Conservation (phyloP, 2,888 invertebrate genomes). For the Vesta saturnalis region DNA sequence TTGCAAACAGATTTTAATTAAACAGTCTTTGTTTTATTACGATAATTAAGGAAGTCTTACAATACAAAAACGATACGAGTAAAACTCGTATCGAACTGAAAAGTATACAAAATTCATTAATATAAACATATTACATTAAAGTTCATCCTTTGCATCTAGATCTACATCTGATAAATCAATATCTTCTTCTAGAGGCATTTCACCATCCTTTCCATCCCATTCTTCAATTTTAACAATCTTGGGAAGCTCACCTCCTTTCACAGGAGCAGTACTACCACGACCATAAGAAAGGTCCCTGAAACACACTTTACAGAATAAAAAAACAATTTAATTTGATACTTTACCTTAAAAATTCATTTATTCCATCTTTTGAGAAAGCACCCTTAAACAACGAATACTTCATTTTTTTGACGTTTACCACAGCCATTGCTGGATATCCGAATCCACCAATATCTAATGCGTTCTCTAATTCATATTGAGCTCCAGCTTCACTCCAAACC, state of each 20-base stretch:
- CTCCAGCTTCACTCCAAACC: slow-evolving; percentile 95
- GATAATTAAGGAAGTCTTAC: slow-evolving; percentile 21
- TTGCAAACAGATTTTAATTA: too few species aligned
- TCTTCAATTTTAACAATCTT: slow-evolving; percentile 72
- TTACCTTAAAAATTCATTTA: slow-evolving; percentile 90
- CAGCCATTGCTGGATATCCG: slow-evolving; percentile 98
- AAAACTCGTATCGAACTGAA: too few species aligned
- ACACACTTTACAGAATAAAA: not conserved
- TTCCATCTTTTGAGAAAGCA: slow-evolving; percentile 93
- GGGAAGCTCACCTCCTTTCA: slow-evolving; percentile 86
- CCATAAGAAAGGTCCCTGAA: not conserved
- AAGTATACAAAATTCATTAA: too few species aligned
- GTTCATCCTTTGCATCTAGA: slow-evolving; percentile 82
- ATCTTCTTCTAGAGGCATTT: slow-evolving; percentile 86
- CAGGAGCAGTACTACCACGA: slow-evolving; percentile 73
- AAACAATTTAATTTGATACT: not conserved
- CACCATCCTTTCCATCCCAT: slow-evolving; percentile 97
- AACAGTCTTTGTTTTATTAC: slow-evolving; percentile 24
- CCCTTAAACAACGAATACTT: slow-evolving; percentile 94
- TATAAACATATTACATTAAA: slow-evolving; percentile 63
- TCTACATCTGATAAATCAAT: slow-evolving; percentile 92
- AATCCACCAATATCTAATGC: slow-evolving; percentile 96
- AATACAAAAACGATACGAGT: slow-evolving; percentile 5
- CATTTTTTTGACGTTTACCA: slow-evolving; percentile 95
- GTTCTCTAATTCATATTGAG: slow-evolving; percentile 85